Evolutionary conservation across 2,113 vertebrate genomes (phyloP).

Genomic region (Tringa solitaria): DNA sequence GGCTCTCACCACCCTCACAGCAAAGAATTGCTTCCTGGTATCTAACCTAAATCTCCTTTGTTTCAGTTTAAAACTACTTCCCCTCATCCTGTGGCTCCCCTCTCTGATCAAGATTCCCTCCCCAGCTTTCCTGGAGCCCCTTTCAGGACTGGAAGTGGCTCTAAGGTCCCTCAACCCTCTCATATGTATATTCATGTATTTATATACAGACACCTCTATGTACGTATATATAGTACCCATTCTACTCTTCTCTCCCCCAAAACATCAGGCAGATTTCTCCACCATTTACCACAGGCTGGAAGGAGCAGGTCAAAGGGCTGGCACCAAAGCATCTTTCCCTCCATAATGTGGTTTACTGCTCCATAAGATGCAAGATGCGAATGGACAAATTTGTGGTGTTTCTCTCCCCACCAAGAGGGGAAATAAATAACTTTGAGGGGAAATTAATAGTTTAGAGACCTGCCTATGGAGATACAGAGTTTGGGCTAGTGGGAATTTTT

Average conservation of each 20-base stretch:
- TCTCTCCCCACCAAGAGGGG: background rate
- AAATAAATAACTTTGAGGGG: background rate
- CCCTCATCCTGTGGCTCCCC: too few relatives aligned
- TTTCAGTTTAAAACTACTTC: too few relatives aligned
- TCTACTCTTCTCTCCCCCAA: background rate
- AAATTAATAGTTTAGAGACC: background rate
- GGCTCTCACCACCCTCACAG: too few relatives aligned
- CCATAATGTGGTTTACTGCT: background rate
- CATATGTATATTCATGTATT: background rate
- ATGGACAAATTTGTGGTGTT: background rate
- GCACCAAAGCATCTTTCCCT: background rate
- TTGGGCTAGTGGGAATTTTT: background rate
- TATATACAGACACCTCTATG: background rate
- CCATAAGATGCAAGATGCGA: background rate
- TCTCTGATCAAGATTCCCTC: background rate
- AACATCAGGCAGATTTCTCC: background rate
- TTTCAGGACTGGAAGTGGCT: background rate
- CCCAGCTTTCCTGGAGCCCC: background rate
- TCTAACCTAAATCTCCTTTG: too few relatives aligned
- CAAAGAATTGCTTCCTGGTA: too few relatives aligned
- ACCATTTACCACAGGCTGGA: accelerated
- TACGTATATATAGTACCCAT: accelerated
- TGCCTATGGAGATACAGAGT: background rate
- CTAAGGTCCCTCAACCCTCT: background rate
- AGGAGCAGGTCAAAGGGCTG: background rate